These are phyloP conservation scores for Portunus trituberculatus DNA, from an alignment of 1,140 invertebrate species.

Conservation along the genomic window DNA sequence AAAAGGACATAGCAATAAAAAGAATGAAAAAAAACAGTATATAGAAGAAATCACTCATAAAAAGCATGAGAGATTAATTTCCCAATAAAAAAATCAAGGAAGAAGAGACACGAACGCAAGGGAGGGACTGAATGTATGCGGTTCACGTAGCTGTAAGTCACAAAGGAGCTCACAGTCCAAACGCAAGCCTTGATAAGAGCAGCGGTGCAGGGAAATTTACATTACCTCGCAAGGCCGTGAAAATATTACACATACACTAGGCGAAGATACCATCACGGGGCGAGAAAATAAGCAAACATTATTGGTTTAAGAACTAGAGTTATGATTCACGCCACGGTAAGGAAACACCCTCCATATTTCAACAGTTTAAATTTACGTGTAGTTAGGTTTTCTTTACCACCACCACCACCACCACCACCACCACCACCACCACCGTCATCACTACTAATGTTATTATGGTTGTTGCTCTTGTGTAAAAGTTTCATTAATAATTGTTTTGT, in stretches of 20 bases:
- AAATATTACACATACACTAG: neutral
- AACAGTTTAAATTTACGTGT: too few relatives aligned
- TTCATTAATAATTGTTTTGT: too few relatives aligned
- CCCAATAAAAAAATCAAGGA: too few relatives aligned
- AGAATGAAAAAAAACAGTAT: too few relatives aligned
- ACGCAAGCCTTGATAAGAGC: neutral
- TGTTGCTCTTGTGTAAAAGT: too few relatives aligned
- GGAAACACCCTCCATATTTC: neutral
- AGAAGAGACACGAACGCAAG: neutral
- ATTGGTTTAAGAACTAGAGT: neutral
- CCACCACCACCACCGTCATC: too few relatives aligned
- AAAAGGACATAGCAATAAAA: too few relatives aligned
- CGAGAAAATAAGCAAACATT: neutral
- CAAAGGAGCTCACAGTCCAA: neutral
- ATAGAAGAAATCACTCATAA: too few relatives aligned
- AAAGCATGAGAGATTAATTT: too few relatives aligned
- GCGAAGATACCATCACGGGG: neutral
- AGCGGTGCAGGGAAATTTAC: neutral
- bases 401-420: too few relatives aligned
- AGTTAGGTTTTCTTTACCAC: too few relatives aligned
- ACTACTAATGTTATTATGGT: too few relatives aligned
- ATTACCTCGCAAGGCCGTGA: neutral
- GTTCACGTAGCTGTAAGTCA: neutral
- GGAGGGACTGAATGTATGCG: neutral
- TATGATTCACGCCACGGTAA: neutral